phyloP scores from a whole-genome alignment of 2,888 invertebrate genomes.

The Apodemia arnacis region DNA sequence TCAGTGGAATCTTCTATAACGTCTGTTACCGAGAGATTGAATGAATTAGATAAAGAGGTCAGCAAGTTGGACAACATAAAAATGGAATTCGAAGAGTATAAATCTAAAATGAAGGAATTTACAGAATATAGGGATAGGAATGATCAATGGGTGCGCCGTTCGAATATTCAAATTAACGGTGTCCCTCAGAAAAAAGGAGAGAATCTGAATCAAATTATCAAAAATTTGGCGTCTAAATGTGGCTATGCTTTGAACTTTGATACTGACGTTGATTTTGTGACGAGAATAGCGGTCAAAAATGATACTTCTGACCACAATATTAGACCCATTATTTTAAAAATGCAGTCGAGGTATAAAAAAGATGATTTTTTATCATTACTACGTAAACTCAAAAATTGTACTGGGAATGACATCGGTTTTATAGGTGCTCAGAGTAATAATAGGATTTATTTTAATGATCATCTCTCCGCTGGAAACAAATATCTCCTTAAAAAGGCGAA shows the following conservation, averaged over 20 bases:
- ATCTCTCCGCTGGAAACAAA: constrained; percentile 26
- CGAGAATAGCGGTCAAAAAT: constrained; percentile 23
- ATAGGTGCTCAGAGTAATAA: background rate
- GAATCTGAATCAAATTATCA: background rate
- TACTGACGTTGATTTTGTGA: constrained; percentile 19
- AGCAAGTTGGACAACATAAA: background rate
- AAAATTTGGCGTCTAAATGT: background rate
- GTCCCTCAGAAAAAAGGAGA: background rate
- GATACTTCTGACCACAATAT: background rate
- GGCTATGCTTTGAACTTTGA: background rate
- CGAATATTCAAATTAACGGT: background rate
- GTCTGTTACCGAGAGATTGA: background rate
- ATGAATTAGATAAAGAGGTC: background rate
- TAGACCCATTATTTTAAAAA: constrained; percentile 17
- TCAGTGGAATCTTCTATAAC: background rate
- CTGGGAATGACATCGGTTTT: constrained; percentile 21
- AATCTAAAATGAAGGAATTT: background rate
- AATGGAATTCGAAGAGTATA: background rate
- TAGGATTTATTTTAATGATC: constrained; percentile 36
- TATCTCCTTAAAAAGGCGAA: constrained; percentile 23
- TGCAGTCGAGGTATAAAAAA: constrained; percentile 20
- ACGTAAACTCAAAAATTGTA: constrained; percentile 2
- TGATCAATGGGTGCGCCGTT: background rate
- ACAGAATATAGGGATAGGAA: background rate
- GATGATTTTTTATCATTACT: constrained; percentile 24